Base-by-base conservation (phyloP, 2,888 invertebrate species). In the Nesidiocoris tenuis region DNA sequence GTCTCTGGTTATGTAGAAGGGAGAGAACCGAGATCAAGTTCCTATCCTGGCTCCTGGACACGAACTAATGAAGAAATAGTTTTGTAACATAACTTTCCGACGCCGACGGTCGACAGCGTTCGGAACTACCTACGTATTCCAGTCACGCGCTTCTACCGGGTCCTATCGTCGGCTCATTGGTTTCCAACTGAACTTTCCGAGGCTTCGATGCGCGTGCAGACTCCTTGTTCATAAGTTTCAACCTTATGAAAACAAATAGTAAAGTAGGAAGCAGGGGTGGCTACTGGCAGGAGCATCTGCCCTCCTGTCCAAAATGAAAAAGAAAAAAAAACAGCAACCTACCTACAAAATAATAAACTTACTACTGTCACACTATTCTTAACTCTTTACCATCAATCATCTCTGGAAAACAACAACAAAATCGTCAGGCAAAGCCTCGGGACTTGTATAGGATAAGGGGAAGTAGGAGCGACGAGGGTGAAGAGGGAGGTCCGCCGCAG, bases 11-110 rank as follows among this genome's bases (percentile, higher is more conserved):
- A 39, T 39, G 39, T 39, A 39, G 39, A 39, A 3, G 39, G 39
- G 61, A 17, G 18, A 61, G 18, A 61, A 61, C 21, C 5, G 25
- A 18, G 39, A 39, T 5, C 39, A 39, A 65, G 65, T 65, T 65
- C 65, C 65, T 65, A 17, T 39, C 39, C 65, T 39, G 9, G 65
- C 25, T 24, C 64, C 64, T 1, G 39, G 39, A 39, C 39, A 39
- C n/a, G 65, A 39, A 65, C 65, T 65, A 39, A 65, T 65, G 65
- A 65, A 65, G 65, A 65, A 65, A 65, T 65, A 65, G 65, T 65
- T 65, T 25, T 65, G 39, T 65, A 65, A 65, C 65, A 65, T 65
- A 39, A 65, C 39, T 65, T 65, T 24, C 39, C 39, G 3, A 39
- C 39, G 39, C 39, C 39, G 3, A 39, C 39, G 39, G 39, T 39